Base-by-base conservation (phyloP, 2,113 vertebrate species). In the Cynocephalus volans region DNA sequence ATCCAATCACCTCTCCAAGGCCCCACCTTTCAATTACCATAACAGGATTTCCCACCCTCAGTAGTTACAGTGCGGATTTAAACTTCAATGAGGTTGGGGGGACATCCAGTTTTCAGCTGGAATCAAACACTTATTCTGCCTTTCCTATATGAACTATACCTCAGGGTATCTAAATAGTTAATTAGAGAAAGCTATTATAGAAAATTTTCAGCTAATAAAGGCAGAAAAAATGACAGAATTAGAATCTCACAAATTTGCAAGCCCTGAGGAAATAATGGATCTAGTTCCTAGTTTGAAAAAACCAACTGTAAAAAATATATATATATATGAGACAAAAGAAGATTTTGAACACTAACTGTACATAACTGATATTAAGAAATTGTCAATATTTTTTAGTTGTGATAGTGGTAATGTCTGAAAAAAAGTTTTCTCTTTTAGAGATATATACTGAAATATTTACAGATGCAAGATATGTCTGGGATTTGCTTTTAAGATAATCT, bases 401-500 rank as follows among this genome's bases (percentile, higher is more conserved):
- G 33, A 87, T 76, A n/a, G 36, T 64, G 52, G 31, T 48, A 81
- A 81, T 89, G 9, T 86, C 82, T 93, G 13, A 64, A 41, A 93
- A 56, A 8, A 13, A 14, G 48, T 87, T 92, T 88, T 88, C 64
- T 85, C n/a, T 95, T 95, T 96, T 85, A 92, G 69, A 92, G 54
- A 85, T 75, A 72, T 15, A 73, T 89, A 81, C 28, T 90, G 79
- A 81, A 89, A 75, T 94, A 52, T 77, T 89, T 93, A 48, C 67
- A 85, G 45, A 75, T 91, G 77, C 70, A 62, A 91, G 45, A 84
- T 82, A 84, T 52, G 17, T 88, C 45, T 93, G 31, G 17, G 64
- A 75, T 90, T 60, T 84, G 12, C 41, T 93, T 93, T 93, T 95
- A 73, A 94, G 73, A 82, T 82, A 82, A 77, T 95, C n/a, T 97